Conservation (phyloP, 1,140 invertebrate species). For the Heliconius himera region DNA sequence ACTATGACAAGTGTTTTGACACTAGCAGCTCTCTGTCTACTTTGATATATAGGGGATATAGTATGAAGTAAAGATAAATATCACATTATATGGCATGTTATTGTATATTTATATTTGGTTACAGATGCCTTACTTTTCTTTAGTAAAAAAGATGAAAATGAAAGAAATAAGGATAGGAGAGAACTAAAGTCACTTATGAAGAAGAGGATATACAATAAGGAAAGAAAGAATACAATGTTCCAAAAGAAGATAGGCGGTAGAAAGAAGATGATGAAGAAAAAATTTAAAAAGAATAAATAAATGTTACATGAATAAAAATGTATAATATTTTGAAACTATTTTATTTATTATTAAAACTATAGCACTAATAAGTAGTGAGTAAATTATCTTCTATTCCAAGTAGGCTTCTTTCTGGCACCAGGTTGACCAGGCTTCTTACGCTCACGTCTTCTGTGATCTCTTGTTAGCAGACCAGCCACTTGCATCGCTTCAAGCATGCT, state of each 20-base stretch:
- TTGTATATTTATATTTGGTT: conserved; percentile 6
- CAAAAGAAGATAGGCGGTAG: conserved; percentile 77
- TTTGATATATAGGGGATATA: no score
- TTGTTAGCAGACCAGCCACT: conserved; percentile 94
- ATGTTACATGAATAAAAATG: neutral
- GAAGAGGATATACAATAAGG: conserved; percentile 83
- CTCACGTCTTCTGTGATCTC: conserved; percentile 90
- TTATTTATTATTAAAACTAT: conserved; percentile 3
- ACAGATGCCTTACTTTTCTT: conserved; percentile 84
- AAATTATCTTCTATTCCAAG: conserved; percentile 94
- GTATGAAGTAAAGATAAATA: no score
- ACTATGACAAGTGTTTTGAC: no score
- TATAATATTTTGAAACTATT: neutral
- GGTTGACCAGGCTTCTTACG: conserved; percentile 97
- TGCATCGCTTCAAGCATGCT: conserved; percentile 92
- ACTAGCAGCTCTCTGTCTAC: no score
- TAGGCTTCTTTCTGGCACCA: conserved; percentile 94
- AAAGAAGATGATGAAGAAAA: conserved; percentile 69
- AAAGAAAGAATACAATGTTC: conserved; percentile 81
- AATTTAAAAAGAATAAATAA: conserved; percentile 49
- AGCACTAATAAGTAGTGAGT: neutral
- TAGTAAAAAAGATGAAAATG: conserved; percentile 62
- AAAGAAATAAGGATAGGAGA: conserved; percentile 77
- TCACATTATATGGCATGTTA: neutral
- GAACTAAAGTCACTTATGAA: conserved; percentile 84